phyloP scores from a whole-genome alignment of 1,140 invertebrate genomes.

The Drosophila varians region DNA sequence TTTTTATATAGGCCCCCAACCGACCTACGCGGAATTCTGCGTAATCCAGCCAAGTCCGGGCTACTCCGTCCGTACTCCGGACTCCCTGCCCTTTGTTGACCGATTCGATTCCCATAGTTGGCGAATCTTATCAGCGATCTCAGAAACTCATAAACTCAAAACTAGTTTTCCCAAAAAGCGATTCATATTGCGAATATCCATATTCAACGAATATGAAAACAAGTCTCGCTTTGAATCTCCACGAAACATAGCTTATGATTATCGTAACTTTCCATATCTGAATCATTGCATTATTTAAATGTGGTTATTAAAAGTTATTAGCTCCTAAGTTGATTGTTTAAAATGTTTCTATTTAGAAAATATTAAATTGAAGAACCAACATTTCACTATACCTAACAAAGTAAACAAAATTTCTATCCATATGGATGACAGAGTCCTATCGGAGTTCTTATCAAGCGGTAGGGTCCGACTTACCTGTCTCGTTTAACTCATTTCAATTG shows the following conservation, averaged over 20 bases:
- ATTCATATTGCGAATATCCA: constrained; percentile 42
- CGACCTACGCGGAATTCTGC: constrained; percentile 20
- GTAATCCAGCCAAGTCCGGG: constrained; percentile 10
- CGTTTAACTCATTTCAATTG: constrained; percentile 76
- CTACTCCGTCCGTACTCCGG: background rate
- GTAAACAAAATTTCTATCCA: background rate
- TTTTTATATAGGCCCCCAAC: constrained; percentile 40
- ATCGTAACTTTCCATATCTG: background rate
- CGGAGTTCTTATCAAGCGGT: constrained; percentile 47
- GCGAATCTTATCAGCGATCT: constrained; percentile 35
- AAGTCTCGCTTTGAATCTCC: background rate
- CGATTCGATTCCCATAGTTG: constrained; percentile 17
- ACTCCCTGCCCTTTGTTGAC: constrained; percentile 21
- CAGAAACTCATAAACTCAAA: too few relatives aligned
- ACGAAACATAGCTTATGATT: background rate
- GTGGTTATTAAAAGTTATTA: background rate
- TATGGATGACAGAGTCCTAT: constrained; percentile 8
- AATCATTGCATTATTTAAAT: constrained; percentile 1
- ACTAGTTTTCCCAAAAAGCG: constrained; percentile 29
- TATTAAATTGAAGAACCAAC: too few relatives aligned
- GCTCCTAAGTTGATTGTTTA: too few relatives aligned
- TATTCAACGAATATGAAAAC: constrained; percentile 45
- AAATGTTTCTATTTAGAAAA: too few relatives aligned
- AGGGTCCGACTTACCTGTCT: constrained; percentile 55
- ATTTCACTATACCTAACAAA: background rate